Conservation (phyloP, 2,113 vertebrate genomes). For the Gorsachius goisagi region DNA sequence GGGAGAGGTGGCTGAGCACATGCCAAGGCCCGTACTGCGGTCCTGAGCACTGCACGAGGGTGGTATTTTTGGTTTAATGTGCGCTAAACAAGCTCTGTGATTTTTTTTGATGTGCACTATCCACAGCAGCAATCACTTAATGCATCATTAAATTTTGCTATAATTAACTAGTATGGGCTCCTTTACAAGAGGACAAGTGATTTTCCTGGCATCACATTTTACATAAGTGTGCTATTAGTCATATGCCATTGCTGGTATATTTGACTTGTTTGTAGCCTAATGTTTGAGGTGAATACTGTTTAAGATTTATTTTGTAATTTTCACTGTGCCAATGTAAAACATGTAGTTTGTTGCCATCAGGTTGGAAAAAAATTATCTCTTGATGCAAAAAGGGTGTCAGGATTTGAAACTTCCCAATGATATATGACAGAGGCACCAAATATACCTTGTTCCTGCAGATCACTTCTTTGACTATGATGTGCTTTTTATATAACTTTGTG, state of each 20-base stretch:
- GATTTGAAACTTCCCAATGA: slow-evolving; percentile 62
- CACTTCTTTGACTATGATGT: slow-evolving; percentile 20
- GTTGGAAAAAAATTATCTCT: slow-evolving; percentile 60
- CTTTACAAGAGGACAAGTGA: slow-evolving; percentile 35
- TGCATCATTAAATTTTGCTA: slow-evolving; percentile 1
- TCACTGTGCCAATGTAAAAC: slow-evolving; percentile 52
- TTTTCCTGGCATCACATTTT: slow-evolving; percentile 42
- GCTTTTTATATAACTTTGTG: slow-evolving; percentile 64
- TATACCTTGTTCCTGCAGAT: slow-evolving; percentile 25
- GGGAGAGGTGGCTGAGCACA: neutral
- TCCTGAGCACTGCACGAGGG: neutral
- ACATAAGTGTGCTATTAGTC: slow-evolving; percentile 40
- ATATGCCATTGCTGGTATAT: slow-evolving; percentile 22
- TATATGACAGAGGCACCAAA: slow-evolving; percentile 48
- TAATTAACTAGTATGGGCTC: slow-evolving; percentile 44
- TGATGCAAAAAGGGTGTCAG: slow-evolving; percentile 61
- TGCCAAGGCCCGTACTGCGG: neutral
- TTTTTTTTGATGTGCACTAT: slow-evolving; percentile 3
- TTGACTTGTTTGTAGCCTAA: slow-evolving; percentile 67
- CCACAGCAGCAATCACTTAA: slow-evolving; percentile 4
- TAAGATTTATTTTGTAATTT: slow-evolving; percentile 75
- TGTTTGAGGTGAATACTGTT: slow-evolving; percentile 37
- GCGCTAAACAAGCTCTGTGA: neutral
- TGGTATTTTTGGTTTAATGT: neutral
- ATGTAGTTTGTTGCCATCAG: slow-evolving; percentile 33